Conservation (phyloP, 2,797 vertebrate genomes). For the Girardinus metallicus region DNA sequence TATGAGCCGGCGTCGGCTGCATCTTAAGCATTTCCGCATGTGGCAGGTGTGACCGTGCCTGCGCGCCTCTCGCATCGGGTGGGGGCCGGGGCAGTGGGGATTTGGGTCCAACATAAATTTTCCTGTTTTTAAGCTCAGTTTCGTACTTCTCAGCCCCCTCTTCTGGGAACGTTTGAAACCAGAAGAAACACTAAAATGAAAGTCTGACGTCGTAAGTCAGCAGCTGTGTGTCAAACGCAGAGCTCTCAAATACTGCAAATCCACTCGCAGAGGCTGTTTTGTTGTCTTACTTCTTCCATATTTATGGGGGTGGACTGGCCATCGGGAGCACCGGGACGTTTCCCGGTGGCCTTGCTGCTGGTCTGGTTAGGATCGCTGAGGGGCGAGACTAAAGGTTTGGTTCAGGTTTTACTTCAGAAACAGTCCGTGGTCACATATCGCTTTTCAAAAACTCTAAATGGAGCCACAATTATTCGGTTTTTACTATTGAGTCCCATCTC, state of each 20-base stretch:
- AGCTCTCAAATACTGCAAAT: neutral
- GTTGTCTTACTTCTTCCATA: neutral
- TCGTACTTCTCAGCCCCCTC: neutral
- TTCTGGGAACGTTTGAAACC: neutral
- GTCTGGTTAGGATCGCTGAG: too few relatives aligned
- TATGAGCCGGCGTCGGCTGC: constrained; percentile 7
- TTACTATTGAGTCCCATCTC: too few relatives aligned
- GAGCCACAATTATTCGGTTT: too few relatives aligned
- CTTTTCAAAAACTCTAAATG: too few relatives aligned
- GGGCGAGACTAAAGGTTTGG: too few relatives aligned
- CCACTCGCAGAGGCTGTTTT: neutral
- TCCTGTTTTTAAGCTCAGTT: neutral
- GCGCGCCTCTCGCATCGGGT: constrained; percentile 5
- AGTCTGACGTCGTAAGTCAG: neutral
- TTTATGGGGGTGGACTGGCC: too few relatives aligned
- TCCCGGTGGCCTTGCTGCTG: too few relatives aligned
- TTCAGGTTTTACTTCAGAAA: too few relatives aligned
- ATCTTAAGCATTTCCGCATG: constrained; percentile 15
- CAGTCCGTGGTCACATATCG: too few relatives aligned
- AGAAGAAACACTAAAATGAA: neutral
- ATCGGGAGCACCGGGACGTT: too few relatives aligned
- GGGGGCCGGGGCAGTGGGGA: neutral
- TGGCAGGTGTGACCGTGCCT: constrained; percentile 23
- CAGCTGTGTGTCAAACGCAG: neutral
- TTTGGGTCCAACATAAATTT: neutral